These are phyloP conservation scores for Drosophila varians DNA, from an alignment of 1,140 invertebrate species.

Conservation along the genomic window DNA sequence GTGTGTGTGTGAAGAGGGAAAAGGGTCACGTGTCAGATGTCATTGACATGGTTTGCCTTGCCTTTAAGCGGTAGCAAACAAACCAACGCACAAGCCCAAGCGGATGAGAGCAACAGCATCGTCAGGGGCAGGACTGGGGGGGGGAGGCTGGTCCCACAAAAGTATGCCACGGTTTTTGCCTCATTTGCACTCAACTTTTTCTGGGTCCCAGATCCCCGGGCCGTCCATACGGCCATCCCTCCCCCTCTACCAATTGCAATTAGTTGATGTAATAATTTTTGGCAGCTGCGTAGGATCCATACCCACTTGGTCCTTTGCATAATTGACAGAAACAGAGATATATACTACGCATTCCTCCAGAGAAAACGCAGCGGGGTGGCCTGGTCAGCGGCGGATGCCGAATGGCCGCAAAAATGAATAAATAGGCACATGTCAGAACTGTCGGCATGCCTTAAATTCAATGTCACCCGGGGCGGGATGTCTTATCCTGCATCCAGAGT, in stretches of 20 bases:
- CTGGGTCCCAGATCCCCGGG: not conserved
- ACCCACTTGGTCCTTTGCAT: constrained; percentile 1
- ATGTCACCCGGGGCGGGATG: constrained; percentile 30
- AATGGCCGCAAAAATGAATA: constrained; percentile 29
- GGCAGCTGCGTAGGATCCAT: constrained; percentile 27
- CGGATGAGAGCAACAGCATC: constrained; percentile 24
- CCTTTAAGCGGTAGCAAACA: constrained; percentile 74
- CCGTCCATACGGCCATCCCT: not conserved
- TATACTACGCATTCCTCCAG: constrained; percentile 6
- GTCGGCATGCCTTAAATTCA: constrained; percentile 62
- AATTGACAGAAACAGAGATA: constrained; percentile 35
- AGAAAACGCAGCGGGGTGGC: not conserved
- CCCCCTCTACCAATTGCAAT: constrained; percentile 50
- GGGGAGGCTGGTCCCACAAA: constrained; percentile 39
- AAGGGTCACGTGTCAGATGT: constrained; percentile 82
- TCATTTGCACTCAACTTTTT: constrained; percentile 61
- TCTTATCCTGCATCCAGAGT: constrained; percentile 21
- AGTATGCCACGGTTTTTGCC: constrained; percentile 72
- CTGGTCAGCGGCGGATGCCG: not conserved
- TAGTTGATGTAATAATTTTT: constrained; percentile 57
- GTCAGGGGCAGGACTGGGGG: constrained; percentile 21
- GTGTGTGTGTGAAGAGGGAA: constrained; percentile 50
- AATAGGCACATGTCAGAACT: constrained; percentile 56
- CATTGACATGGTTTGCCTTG: constrained; percentile 79
- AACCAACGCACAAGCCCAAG: constrained; percentile 35